Conservation (phyloP, 2,113 vertebrate species). For the Leptocoma aspasia region DNA sequence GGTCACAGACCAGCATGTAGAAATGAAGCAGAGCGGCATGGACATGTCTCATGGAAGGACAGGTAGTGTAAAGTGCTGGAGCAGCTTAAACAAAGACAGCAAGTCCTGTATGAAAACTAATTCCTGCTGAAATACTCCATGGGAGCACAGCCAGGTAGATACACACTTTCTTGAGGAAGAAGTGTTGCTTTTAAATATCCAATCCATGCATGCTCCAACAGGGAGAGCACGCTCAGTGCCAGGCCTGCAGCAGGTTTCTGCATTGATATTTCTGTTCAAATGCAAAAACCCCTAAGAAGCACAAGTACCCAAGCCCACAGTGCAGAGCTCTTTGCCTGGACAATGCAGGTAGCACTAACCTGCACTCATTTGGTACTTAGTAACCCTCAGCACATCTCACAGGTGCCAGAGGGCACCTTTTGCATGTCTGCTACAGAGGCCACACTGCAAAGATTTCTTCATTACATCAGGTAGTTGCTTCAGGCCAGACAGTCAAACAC, state of each 20-base stretch:
- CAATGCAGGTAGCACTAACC: neutral
- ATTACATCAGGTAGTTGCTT: neutral
- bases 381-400: neutral
- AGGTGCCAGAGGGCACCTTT: neutral
- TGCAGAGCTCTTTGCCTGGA: neutral
- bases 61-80: neutral
- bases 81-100: neutral
- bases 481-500: neutral
- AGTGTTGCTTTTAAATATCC: neutral
- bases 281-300: neutral
- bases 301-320: neutral
- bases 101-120: neutral
- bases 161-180: neutral
- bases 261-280: neutral
- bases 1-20: neutral
- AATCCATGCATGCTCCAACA: neutral
- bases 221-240: neutral
- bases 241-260: neutral
- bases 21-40: neutral
- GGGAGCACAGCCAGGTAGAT: neutral
- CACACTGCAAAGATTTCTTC: neutral
- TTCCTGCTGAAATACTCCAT: neutral
- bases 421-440: neutral
- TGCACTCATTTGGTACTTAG: neutral
- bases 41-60: neutral